Evolutionary conservation across 2,797 vertebrate genomes (phyloP), one percentile per base, ranked within the genome.

Genomic region (Anableps anableps): DNA sequence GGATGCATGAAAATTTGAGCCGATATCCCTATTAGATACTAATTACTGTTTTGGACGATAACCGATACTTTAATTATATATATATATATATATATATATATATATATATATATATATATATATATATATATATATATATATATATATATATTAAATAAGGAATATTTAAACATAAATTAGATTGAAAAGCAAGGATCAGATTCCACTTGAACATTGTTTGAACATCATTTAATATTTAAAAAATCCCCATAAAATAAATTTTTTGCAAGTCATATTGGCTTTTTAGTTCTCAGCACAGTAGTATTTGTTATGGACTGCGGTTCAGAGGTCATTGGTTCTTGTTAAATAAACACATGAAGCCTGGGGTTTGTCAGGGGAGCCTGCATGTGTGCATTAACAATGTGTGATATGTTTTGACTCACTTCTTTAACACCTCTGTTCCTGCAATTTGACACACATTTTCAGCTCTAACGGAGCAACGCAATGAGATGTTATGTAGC

Each of bases 361-460:
- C 58, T 60, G n/a, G n/a, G 29, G n/a, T 11, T 26, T 58, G 26
- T 9, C 26, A 43, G 68, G 6, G 13, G 26, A 71, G 66, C 66
- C 41, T 45, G 38, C 23, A n/a, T 34, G 5, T 43, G 16, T 29
- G 41, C 68, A 29, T 47, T 29, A 45, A 71, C n/a, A 23, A 45
- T 45, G 23, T 43, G 38, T 70, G 66, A 45, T 29, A 29, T 71
- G 68, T 71, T 68, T 71, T 71, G 68, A 71, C 68, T 71, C 14
- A 0, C 68, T 71, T 43, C 43, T 71, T 71, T 47, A 71, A 71
- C 68, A 71, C 68, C 41, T 71, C 43, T 17, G 68, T 45, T 71
- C 38, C 23, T 26, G 36, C 38, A 41, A 9, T 11, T 34, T 70
- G 38, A 70, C 66, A 70, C 34, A 38, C 38, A 70, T 70, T 70